Base-by-base conservation (phyloP, 1,140 invertebrate species). In the Triops cancriformis region DNA sequence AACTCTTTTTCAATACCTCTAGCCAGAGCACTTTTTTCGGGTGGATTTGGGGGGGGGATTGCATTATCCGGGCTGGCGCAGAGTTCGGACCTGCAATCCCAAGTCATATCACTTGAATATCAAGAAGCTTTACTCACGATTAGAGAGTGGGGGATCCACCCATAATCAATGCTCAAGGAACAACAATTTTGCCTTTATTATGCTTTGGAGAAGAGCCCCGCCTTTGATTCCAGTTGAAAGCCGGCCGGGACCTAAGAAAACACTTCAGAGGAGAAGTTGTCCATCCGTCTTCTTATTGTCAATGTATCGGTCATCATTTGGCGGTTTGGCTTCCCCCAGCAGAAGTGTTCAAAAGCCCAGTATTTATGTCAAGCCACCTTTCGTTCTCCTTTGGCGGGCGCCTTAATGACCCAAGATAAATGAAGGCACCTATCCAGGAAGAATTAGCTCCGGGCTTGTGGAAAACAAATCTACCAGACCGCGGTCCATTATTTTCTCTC, bases 191-290 rank as follows among this genome's bases (percentile, higher is more conserved):
- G 31, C 31, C 31, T 37, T 37, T 37, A 37, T 37, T 37, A 37
- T 37, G 31, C 31, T 37, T 37, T 37, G 7, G 31, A 37, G 2
- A 7, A 37, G 31, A 37, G 31, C 31, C 51, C 51, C 7, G 23
- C 51, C 23, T 64, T 64, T 64, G 51, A 64, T 64, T 64, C 51
- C 51, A 64, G 14, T 18, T 64, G 4, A 23, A 23, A 23, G 51
- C 31, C 31, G 31, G 31, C 31, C 31, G 31, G 31, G 51, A 23
- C 18, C 14, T 4, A 14, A 18, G 23, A n/a, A 23, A 64, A 64
- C 51, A 64, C 51, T 64, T 64, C 18, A 64, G 23, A 64, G 51
- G 51, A 64, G 23, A 64, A 64, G 51, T 64, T 64, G n/a, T 64
- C 51, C 51, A 64, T 64, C 51, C 51, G 51, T 64, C 51, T 64